These are phyloP conservation scores for Vireo altiloquus DNA, from an alignment of 2,113 vertebrate species.

Conservation along the genomic window DNA sequence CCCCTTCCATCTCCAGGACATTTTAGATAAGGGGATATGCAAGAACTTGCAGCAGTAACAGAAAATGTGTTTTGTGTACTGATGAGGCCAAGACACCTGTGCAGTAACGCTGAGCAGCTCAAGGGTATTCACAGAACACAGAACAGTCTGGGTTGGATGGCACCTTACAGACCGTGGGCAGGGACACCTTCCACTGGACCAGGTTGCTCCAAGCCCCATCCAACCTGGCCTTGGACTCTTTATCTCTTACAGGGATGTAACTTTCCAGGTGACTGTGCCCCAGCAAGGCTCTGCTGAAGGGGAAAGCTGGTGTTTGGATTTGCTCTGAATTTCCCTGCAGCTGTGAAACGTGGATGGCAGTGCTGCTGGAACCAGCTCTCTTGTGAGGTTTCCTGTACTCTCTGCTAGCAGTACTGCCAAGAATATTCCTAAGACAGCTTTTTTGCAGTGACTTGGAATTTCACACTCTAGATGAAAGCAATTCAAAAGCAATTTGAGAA, in stretches of 20 bases:
- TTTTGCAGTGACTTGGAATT: conserved; percentile 35
- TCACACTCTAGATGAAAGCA: conserved; percentile 40
- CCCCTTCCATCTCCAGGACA: not conserved
- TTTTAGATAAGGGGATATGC: not conserved
- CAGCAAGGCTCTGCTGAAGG: not conserved
- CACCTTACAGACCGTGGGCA: not conserved
- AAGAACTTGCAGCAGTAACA: not conserved
- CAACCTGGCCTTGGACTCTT: not conserved
- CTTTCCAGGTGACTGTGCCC: not conserved
- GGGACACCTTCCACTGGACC: not conserved
- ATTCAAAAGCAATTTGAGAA: not conserved
- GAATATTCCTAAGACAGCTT: conserved; percentile 21
- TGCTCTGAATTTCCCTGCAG: not conserved
- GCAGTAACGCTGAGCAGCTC: not conserved
- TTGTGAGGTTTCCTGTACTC: conserved; percentile 44
- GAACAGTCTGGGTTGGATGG: not conserved
- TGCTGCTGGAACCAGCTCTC: conserved; percentile 16
- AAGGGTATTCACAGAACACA: not conserved
- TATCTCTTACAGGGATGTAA: not conserved
- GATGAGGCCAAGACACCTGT: not conserved
- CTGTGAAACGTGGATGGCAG: conserved; percentile 51
- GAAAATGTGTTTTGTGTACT: not conserved
- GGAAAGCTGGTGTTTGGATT: not conserved
- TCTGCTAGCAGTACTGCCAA: conserved; percentile 16
- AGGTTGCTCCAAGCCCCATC: not conserved